These are phyloP conservation scores for Pammene aurita DNA, from an alignment of 2,888 invertebrate genomes.

Conservation along the genomic window DNA sequence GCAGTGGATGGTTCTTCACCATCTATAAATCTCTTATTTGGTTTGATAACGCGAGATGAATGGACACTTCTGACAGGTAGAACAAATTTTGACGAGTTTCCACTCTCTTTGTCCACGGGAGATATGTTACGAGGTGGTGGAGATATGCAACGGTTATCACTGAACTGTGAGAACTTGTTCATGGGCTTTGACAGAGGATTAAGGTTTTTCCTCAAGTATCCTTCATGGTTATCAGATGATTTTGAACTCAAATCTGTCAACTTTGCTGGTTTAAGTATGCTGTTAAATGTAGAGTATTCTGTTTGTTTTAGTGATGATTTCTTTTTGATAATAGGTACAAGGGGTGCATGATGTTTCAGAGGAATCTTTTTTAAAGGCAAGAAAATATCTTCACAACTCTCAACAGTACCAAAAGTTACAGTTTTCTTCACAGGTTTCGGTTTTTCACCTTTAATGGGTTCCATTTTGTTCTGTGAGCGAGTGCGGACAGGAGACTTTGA, in stretches of 20 bases:
- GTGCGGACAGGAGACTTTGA: constrained; percentile 75
- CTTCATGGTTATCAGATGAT: constrained; percentile 80
- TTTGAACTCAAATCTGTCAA: constrained; percentile 85
- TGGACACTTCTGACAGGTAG: constrained; percentile 92
- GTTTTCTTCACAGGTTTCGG: constrained; percentile 84
- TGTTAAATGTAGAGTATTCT: constrained; percentile 83
- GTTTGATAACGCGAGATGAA: constrained; percentile 93
- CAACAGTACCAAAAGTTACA: constrained; percentile 85
- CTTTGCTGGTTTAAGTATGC: constrained; percentile 85
- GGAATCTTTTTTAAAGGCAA: constrained; percentile 83
- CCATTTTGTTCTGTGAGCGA: constrained; percentile 81
- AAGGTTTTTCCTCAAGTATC: constrained; percentile 74
- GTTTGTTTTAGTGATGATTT: constrained; percentile 82
- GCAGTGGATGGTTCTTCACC: constrained; percentile 80
- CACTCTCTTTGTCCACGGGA: constrained; percentile 68
- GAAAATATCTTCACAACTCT: constrained; percentile 85
- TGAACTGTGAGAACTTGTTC: constrained; percentile 77
- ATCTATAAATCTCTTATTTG: constrained; percentile 92
- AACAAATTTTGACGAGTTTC: constrained; percentile 85
- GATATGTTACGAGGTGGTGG: constrained; percentile 75
- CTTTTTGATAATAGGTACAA: constrained; percentile 85
- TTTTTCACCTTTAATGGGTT: constrained; percentile 71
- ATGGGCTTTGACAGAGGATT: constrained; percentile 77
- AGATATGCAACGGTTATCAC: constrained; percentile 74
- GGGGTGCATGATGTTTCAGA: constrained; percentile 83